These are phyloP conservation scores for Drosophila multiciliata DNA, from an alignment of 2,888 invertebrate species.

Conservation along the genomic window DNA sequence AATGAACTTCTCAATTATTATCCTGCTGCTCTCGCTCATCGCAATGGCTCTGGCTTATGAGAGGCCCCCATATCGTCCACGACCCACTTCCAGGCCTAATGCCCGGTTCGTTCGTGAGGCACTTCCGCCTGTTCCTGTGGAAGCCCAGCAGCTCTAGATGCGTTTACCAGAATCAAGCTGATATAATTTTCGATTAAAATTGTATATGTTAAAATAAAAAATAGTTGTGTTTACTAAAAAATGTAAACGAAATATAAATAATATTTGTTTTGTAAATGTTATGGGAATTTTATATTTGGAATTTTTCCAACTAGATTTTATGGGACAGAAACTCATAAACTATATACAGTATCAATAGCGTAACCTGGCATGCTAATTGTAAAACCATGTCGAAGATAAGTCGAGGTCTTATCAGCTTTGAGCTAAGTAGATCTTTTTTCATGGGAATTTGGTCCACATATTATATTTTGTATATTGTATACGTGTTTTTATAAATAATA, in stretches of 20 bases:
- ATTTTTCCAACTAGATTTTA: no score
- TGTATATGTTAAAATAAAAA: not conserved
- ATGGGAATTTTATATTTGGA: not conserved
- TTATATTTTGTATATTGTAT: not conserved
- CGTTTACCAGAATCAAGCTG: not conserved
- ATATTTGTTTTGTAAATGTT: not conserved
- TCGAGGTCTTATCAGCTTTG: not conserved
- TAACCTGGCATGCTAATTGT: no score
- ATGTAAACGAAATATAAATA: not conserved
- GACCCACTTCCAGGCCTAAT: slow-evolving; percentile 21
- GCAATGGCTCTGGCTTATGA: slow-evolving; percentile 18
- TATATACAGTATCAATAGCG: no score
- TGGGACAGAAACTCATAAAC: no score
- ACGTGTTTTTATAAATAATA: not conserved
- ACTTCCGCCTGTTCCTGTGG: slow-evolving; percentile 4
- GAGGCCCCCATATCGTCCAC: slow-evolving; percentile 14
- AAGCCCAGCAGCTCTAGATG: not conserved
- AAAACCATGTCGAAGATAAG: no score
- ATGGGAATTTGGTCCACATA: not conserved
- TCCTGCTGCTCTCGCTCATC: slow-evolving; percentile 26
- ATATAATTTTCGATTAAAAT: not conserved
- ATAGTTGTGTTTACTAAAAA: not conserved
- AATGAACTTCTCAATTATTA: slow-evolving; percentile 36
- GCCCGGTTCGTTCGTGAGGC: slow-evolving; percentile 30
- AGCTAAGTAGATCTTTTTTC: not conserved